Percentiles rank a stretch among this genome's conserved stretches.
Conservation (phyloP, 2,797 vertebrate species). For the Phrynocephalus vlangalii region DNA sequence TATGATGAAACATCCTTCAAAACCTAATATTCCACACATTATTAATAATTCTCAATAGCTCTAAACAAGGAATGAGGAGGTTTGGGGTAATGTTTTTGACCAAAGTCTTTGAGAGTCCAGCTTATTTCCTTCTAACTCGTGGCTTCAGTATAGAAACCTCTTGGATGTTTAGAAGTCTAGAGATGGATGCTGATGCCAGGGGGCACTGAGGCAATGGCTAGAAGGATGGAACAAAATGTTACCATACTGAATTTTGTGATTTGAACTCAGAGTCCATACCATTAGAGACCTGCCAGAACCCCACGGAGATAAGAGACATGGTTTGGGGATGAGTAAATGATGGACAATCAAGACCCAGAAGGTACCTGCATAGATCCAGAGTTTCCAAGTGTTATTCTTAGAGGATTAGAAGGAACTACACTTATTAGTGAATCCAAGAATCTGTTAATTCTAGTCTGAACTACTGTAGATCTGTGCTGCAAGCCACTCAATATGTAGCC, state of each 20-base stretch:
- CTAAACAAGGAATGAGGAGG: slow-evolving; percentile 64
- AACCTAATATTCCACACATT: slow-evolving; percentile 80
- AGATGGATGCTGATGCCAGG: neutral
- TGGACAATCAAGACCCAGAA: neutral
- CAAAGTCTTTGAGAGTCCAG: neutral
- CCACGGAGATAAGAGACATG: neutral
- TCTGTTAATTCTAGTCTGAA: too few species aligned
- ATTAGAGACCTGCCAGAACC: neutral
- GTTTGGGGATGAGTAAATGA: neutral
- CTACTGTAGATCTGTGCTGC: too few species aligned
- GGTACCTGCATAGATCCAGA: too few species aligned
- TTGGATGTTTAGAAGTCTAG: neutral
- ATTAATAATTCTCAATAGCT: slow-evolving; percentile 73
- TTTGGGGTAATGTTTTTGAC: slow-evolving; percentile 56
- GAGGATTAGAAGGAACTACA: too few species aligned
- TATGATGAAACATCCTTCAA: slow-evolving; percentile 80
- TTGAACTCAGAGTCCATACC: neutral
- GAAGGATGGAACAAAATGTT: neutral
- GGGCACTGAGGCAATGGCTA: too few species aligned
- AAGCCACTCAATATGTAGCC: neutral
- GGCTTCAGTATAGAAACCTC: too few species aligned
- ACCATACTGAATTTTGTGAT: neutral
- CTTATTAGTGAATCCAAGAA: too few species aligned
- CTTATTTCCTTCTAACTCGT: neutral
- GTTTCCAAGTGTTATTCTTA: too few species aligned